Evolutionary conservation across 2,797 vertebrate species (phyloP).

Genomic region (Esox lucius): DNA sequence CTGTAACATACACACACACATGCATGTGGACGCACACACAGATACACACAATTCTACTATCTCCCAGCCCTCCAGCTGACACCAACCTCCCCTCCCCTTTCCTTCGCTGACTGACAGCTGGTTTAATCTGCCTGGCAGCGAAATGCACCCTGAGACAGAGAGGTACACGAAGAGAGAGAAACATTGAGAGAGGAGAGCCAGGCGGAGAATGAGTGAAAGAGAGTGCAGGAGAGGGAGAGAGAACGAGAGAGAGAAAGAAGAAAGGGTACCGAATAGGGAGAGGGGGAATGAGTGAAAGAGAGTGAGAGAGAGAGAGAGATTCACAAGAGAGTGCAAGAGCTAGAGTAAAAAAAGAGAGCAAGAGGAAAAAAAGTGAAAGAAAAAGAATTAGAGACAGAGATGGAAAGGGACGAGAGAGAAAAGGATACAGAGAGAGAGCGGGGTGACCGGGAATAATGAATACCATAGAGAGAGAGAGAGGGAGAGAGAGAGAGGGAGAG

Average conservation of each 20-base stretch:
- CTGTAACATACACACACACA: background rate
- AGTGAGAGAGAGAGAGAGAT: too few species aligned
- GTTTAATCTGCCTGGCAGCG: background rate
- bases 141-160: background rate
- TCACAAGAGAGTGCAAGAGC: conserved; percentile 5
- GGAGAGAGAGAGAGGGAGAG: background rate
- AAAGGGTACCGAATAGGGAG: too few species aligned
- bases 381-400: background rate
- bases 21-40: background rate
- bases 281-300: background rate
- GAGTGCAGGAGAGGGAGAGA: background rate
- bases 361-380: background rate
- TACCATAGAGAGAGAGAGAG: background rate
- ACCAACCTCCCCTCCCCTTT: background rate
- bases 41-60: background rate
- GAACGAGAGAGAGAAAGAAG: background rate
- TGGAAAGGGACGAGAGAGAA: background rate
- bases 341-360: background rate
- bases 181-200: background rate
- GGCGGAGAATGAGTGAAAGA: background rate
- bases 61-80: conserved; percentile 19
- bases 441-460: background rate
- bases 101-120: background rate
- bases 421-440: background rate
- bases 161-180: conserved; percentile 1